Evolutionary conservation across 1,140 invertebrate genomes (phyloP).

Genomic region (Dendroctonus valens): DNA sequence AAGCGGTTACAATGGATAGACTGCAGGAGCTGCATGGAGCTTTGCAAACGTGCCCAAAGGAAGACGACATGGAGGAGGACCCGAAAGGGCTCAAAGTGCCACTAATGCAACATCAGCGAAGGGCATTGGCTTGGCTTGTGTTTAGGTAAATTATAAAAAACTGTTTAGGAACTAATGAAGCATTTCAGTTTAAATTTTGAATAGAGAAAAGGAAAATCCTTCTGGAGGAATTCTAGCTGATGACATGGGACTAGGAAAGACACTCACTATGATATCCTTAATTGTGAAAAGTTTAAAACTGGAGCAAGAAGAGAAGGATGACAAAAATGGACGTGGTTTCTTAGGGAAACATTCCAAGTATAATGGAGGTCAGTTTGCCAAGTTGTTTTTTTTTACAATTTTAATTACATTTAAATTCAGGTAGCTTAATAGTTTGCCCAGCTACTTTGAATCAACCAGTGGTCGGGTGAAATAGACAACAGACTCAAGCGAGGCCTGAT

Average conservation of each 20-base stretch:
- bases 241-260: constrained; percentile 95
- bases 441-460: constrained; percentile 81
- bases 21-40: constrained; percentile 73
- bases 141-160: constrained; percentile 70
- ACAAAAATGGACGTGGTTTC: constrained; percentile 30
- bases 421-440: constrained; percentile 78
- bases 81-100: constrained; percentile 64
- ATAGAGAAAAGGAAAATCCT: constrained; percentile 29
- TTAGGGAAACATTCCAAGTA: constrained; percentile 39
- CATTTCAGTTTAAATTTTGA: neutral
- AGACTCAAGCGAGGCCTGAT: constrained; percentile 63
- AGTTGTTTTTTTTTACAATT: neutral
- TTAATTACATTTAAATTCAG: constrained; percentile 9
- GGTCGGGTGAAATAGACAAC: constrained; percentile 76
- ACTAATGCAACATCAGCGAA: constrained; percentile 84
- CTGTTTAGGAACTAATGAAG: constrained; percentile 12
- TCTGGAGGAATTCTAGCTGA: constrained; percentile 62
- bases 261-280: constrained; percentile 87
- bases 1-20: constrained; percentile 68
- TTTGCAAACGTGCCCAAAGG: constrained; percentile 62
- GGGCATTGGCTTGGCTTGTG: constrained; percentile 82
- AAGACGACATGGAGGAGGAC: constrained; percentile 58
- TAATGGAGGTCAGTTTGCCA: constrained; percentile 61
- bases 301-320: constrained; percentile 34
- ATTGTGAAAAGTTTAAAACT: constrained; percentile 54